Evolutionary conservation across 1,140 invertebrate genomes (phyloP).

Genomic region (Procambarus virginalis): DNA sequence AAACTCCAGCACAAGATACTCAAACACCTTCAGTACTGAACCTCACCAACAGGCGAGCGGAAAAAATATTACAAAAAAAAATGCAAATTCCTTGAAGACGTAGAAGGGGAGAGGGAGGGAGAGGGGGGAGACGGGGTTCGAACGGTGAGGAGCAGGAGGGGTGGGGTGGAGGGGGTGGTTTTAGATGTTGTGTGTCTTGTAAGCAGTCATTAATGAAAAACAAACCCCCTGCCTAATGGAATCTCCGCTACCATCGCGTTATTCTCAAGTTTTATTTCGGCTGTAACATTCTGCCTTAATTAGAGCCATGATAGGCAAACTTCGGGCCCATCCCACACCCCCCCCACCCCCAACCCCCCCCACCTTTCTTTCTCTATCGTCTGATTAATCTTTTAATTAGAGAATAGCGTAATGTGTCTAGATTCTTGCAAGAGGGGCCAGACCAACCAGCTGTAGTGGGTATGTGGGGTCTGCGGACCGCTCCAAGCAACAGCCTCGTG

Average conservation of each 20-base stretch:
- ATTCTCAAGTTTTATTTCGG: slow-evolving; percentile 53
- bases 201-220: slow-evolving; percentile 68
- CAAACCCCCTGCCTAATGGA: slow-evolving; percentile 61
- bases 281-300: slow-evolving; percentile 63
- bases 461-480: too few relatives aligned
- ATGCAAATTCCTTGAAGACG: slow-evolving; percentile 34
- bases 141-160: too few relatives aligned
- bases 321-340: background rate
- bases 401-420: background rate
- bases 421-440: too few relatives aligned
- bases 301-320: slow-evolving; percentile 53
- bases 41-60: background rate
- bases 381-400: slow-evolving; percentile 18
- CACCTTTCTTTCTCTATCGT: background rate
- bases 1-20: background rate
- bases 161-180: slow-evolving; percentile 18
- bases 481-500: too few relatives aligned
- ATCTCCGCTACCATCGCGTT: slow-evolving; percentile 24
- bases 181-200: slow-evolving; percentile 65
- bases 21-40: background rate
- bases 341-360: too few relatives aligned
- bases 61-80: slow-evolving; percentile 1
- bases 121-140: background rate
- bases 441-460: too few relatives aligned
- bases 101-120: background rate